Percentiles rank a stretch among this genome's conserved stretches.
Evolutionary conservation across 1,140 invertebrate species (phyloP).

Genomic region (Spodoptera litura): DNA sequence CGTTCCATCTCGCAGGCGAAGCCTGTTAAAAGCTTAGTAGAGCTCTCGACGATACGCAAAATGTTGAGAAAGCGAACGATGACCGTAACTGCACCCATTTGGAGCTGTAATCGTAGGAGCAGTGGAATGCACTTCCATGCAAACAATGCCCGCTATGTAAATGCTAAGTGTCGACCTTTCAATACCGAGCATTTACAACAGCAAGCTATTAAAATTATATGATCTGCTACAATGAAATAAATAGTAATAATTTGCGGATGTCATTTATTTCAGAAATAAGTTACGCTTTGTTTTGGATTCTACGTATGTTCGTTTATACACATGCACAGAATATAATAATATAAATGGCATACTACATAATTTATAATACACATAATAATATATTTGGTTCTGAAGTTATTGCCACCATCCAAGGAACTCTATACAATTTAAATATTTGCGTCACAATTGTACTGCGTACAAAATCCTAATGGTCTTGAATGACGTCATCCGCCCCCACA

Average conservation of each 20-base stretch:
- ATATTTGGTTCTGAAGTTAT: background rate
- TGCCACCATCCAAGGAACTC: conserved; percentile 1
- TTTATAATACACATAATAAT: too few relatives aligned
- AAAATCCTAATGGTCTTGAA: conserved; percentile 44
- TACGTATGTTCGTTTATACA: too few relatives aligned
- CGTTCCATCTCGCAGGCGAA: background rate
- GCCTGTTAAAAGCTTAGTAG: conserved; percentile 43
- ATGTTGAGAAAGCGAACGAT: conserved; percentile 40
- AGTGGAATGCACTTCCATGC: conserved; percentile 39
- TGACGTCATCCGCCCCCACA: conserved; percentile 61
- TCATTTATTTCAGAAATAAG: too few relatives aligned
- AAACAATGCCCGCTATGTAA: conserved; percentile 39
- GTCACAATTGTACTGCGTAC: conserved; percentile 18
- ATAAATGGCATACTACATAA: too few relatives aligned
- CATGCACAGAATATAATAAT: too few relatives aligned
- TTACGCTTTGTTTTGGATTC: too few relatives aligned
- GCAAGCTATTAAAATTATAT: conserved; percentile 1
- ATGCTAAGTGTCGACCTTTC: conserved; percentile 24
- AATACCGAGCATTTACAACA: conserved; percentile 11
- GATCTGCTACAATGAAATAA: background rate
- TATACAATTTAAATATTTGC: conserved; percentile 10
- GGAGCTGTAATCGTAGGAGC: conserved; percentile 37
- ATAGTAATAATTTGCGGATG: too few relatives aligned
- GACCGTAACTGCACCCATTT: conserved; percentile 40
- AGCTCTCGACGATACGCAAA: conserved; percentile 40